These are phyloP conservation scores for Idris sp. DNA, from an alignment of 1,140 invertebrate genomes.

Conservation along the genomic window DNA sequence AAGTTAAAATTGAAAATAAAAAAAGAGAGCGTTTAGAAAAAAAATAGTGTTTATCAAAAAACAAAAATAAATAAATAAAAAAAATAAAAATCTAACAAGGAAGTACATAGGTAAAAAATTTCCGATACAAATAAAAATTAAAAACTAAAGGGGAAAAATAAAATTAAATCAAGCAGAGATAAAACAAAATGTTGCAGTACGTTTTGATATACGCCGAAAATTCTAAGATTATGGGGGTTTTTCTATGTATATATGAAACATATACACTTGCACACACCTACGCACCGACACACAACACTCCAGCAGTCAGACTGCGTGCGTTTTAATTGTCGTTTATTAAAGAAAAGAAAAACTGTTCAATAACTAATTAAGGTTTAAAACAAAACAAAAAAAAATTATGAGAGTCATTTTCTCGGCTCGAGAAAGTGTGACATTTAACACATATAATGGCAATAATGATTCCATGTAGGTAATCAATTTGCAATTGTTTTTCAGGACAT, in stretches of 20 bases:
- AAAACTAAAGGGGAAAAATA: slow-evolving; percentile 25
- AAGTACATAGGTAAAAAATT: too few species aligned
- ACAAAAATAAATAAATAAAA: slow-evolving; percentile 5
- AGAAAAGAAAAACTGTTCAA: slow-evolving; percentile 53
- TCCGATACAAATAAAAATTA: slow-evolving; percentile 29
- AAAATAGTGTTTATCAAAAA: slow-evolving; percentile 32
- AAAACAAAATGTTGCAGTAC: slow-evolving; percentile 58
- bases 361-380: slow-evolving; percentile 46
- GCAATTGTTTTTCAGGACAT: slow-evolving; percentile 13
- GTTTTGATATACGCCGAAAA: slow-evolving; percentile 70
- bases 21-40: slow-evolving; percentile 29
- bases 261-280: slow-evolving; percentile 50
- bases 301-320: slow-evolving; percentile 59
- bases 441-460: slow-evolving; percentile 48
- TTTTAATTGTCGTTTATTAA: slow-evolving; percentile 64
- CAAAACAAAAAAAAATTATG: too few species aligned
- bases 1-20: slow-evolving; percentile 23
- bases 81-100: slow-evolving; percentile 11
- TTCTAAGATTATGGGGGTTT: slow-evolving; percentile 67
- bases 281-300: slow-evolving; percentile 43
- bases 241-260: slow-evolving; percentile 71
- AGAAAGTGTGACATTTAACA: slow-evolving; percentile 48
- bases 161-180: slow-evolving; percentile 11
- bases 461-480: slow-evolving; percentile 16
- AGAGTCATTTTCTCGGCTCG: slow-evolving; percentile 55